These are phyloP conservation scores for Neodiprion fabricii DNA, from an alignment of 1,140 invertebrate species.

Conservation along the genomic window DNA sequence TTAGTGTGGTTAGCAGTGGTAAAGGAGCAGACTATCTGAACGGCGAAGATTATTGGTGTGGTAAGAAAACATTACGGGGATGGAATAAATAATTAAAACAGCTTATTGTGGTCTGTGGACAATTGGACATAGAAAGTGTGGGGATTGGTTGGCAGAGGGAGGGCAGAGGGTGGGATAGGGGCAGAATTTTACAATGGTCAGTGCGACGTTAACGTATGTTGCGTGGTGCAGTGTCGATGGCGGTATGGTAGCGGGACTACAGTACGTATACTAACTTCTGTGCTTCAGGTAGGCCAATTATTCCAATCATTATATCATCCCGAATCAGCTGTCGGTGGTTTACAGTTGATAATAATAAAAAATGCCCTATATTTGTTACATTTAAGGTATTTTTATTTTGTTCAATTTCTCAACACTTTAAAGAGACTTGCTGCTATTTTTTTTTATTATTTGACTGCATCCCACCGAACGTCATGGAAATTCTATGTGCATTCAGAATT, in stretches of 20 bases:
- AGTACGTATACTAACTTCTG: slow-evolving; percentile 63
- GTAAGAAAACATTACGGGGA: slow-evolving; percentile 1
- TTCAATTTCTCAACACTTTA: neutral
- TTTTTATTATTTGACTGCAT: neutral
- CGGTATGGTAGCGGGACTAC: slow-evolving; percentile 61
- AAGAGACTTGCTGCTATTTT: neutral
- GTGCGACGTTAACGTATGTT: neutral
- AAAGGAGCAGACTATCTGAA: neutral
- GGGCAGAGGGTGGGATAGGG: slow-evolving; percentile 1
- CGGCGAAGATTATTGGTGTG: neutral
- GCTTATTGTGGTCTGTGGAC: slow-evolving; percentile 12
- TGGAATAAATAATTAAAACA: neutral
- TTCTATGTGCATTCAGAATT: neutral
- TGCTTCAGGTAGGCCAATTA: slow-evolving; percentile 63
- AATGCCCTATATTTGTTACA: neutral
- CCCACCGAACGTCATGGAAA: neutral
- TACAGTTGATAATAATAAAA: neutral
- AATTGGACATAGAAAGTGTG: slow-evolving; percentile 13
- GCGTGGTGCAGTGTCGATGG: slow-evolving; percentile 60
- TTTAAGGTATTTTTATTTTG: neutral
- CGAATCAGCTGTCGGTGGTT: neutral
- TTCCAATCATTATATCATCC: slow-evolving; percentile 55
- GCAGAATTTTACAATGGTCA: slow-evolving; percentile 46
- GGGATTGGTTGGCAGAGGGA: slow-evolving; percentile 9
- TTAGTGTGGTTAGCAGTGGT: neutral